Conservation (phyloP, 2,797 vertebrate species). For the Anabacerthia variegaticeps region DNA sequence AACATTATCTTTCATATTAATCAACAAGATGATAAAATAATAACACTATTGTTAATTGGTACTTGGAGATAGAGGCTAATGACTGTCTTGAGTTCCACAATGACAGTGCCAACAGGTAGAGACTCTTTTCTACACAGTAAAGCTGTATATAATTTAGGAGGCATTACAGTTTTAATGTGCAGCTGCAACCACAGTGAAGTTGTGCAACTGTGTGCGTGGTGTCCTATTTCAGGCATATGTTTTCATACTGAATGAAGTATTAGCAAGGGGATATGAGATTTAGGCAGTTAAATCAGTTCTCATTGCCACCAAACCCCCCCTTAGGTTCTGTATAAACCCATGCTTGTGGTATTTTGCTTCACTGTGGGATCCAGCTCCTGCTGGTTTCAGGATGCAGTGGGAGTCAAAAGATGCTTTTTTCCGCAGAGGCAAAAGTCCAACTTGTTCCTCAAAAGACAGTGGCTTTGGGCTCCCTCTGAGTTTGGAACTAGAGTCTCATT, state of each 20-base stretch:
- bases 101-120: slow-evolving; percentile 23
- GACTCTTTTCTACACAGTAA: not conserved
- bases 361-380: not conserved
- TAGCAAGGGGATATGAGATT: not conserved
- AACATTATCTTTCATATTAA: slow-evolving; percentile 59
- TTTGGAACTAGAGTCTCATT: not conserved
- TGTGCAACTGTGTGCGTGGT: not conserved
- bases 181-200: slow-evolving; percentile 18
- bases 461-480: not conserved
- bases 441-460: not conserved
- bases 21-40: slow-evolving; percentile 61
- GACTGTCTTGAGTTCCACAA: slow-evolving; percentile 18
- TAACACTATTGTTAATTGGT: slow-evolving; percentile 46
- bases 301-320: not conserved
- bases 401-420: slow-evolving; percentile 30
- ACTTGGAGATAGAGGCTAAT: slow-evolving; percentile 44
- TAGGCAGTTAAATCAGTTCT: slow-evolving; percentile 6
- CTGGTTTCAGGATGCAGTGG: slow-evolving; percentile 13
- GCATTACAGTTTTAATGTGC: not conserved
- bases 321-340: not conserved
- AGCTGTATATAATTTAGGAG: slow-evolving; percentile 28
- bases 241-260: slow-evolving; percentile 10
- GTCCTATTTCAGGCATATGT: slow-evolving; percentile 32
- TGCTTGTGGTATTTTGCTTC: not conserved
- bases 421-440: not conserved